phyloP scores from a whole-genome alignment of 2,113 vertebrate genomes.

The Petromus typicus region DNA sequence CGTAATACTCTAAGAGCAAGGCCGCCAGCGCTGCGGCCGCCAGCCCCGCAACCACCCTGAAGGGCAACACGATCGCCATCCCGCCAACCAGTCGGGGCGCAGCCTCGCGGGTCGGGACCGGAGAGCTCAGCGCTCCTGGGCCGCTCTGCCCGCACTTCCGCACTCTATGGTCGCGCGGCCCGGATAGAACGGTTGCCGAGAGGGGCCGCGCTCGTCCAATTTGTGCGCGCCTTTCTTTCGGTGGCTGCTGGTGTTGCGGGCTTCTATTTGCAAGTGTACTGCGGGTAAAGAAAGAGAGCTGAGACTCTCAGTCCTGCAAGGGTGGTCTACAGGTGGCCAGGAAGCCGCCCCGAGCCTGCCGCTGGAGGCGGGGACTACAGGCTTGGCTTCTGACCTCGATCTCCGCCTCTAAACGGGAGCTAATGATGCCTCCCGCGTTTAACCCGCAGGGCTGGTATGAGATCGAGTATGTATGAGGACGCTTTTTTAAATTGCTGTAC shows the following conservation, averaged over 20 bases:
- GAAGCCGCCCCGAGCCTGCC: background rate
- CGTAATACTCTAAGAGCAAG: slow-evolving; percentile 77
- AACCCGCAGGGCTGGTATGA: background rate
- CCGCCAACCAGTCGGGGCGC: background rate
- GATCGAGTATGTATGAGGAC: slow-evolving; percentile 25
- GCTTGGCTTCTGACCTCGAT: background rate
- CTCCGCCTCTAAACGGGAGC: background rate
- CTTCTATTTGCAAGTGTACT: background rate
- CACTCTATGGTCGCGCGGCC: background rate
- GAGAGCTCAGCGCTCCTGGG: background rate
- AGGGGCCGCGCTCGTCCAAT: rapidly evolving
- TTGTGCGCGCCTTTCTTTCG: no score
- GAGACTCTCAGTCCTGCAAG: background rate
- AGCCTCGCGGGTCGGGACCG: background rate
- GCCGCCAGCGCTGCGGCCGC: slow-evolving; percentile 66
- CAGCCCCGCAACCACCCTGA: slow-evolving; percentile 71
- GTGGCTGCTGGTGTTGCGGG: rapidly evolving
- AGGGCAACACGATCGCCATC: slow-evolving; percentile 58
- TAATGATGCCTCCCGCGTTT: background rate
- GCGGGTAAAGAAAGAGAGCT: background rate
- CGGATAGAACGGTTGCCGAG: rapidly evolving
- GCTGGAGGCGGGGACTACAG: background rate
- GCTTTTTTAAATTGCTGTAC: slow-evolving; percentile 36
- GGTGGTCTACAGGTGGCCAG: background rate
- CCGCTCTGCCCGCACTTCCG: slow-evolving; percentile 60